Percentiles rank a stretch among this genome's conserved stretches.
Evolutionary conservation across 2,888 invertebrate genomes (phyloP).

Genomic region (Scaptomyza caliginosa): DNA sequence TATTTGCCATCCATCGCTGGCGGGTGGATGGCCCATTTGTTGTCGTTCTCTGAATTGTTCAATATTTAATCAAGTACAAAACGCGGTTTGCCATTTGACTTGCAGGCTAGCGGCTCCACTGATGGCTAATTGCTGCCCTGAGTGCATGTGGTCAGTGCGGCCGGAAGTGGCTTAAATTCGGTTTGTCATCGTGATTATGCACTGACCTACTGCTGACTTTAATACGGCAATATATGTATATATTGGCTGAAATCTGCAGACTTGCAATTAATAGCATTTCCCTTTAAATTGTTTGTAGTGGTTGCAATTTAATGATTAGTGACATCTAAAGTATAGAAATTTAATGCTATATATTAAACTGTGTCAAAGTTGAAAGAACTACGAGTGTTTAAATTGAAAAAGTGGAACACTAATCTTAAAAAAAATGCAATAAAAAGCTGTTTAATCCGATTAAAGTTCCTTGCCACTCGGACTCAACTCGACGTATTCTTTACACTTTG

Average conservation of each 20-base stretch:
- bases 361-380: too few relatives aligned
- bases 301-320: too few relatives aligned
- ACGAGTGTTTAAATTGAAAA: neutral
- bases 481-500: neutral
- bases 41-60: slow-evolving; percentile 20
- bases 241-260: neutral
- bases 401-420: too few relatives aligned
- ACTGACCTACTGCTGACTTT: neutral
- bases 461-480: neutral
- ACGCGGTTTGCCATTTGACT: slow-evolving; percentile 33
- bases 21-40: slow-evolving; percentile 1
- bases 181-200: slow-evolving; percentile 7
- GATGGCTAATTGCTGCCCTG: slow-evolving; percentile 26
- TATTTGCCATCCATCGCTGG: slow-evolving; percentile 43
- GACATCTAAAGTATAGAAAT: too few relatives aligned
- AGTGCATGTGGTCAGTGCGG: slow-evolving; percentile 8
- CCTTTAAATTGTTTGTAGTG: neutral
- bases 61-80: slow-evolving; percentile 62
- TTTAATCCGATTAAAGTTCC: neutral
- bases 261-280: neutral
- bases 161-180: slow-evolving; percentile 17
- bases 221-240: neutral
- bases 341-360: too few relatives aligned
- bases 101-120: neutral
- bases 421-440: neutral